Evolutionary conservation across 1,140 invertebrate species (phyloP), one percentile per base, ranked within the genome.

Genomic region (Drosophila setifemur): DNA sequence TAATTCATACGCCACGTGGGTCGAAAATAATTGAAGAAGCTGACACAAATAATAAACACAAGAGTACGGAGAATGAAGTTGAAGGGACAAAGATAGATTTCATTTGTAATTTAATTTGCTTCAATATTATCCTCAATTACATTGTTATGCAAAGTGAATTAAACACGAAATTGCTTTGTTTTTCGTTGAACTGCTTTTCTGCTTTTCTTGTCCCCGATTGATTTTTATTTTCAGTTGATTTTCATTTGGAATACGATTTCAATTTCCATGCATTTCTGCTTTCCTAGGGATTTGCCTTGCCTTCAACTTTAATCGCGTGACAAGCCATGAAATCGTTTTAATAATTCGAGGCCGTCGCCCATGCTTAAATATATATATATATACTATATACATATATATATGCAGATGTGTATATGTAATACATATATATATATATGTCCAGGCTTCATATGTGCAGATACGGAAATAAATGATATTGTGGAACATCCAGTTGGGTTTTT

Each of bases 261-360:
- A n/a, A n/a, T 19, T 18, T 31, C 9, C 4, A 18, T 19, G 6
- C 7, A 16, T 12, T 26, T 35, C 9, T 2, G n/a, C n/a, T 16
- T 44, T 29, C n/a, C n/a, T n/a, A n/a, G n/a, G n/a, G n/a, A 11
- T 29, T 12, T 8, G 2, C 14, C 16, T 42, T 54, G n/a, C 21
- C 49, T 39, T 47, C 35, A 49, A 70, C 66, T 72, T 72, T 49
- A 81, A 72, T 81, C 76, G 76, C 76, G 76, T 81, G 76, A 75
- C 71, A 52, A 47, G 58, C 44, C 53, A 48, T 55, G 45, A 74
- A 71, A 79, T 66, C 53, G 50, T 81, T 78, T 52, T 64, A 55
- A 74, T 81, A 79, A 75, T 74, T 81, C 66, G 53, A 66, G 76
- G 70, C 70, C 63, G 70, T 64, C 63, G 29, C 60, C 44, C 37